Evolutionary conservation across 2,797 vertebrate species (phyloP), one percentile per base, ranked within the genome.

Genomic region (Enteromius viviparus): DNA sequence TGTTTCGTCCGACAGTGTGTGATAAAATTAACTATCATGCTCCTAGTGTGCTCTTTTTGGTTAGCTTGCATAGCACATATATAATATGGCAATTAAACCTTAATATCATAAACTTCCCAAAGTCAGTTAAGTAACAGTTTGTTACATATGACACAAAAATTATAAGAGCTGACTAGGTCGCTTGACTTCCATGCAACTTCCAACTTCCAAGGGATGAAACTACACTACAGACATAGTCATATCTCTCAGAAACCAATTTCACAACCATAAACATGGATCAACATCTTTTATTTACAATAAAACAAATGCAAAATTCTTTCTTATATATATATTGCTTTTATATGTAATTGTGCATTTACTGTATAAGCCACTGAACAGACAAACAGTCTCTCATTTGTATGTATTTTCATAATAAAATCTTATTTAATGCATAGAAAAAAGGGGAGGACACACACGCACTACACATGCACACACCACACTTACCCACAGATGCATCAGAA

Each of bases 401-500:
- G 42, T 77, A 32, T 45, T 89, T 90, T 64, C 80, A 83, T 87
- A 92, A 93, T 92, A 92, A 92, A 93, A 94, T 92, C 83, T 87
- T 91, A 84, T 89, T 84, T 82, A 88, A 89, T 86, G 89, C 84
- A 89, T 88, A 88, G 77, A 84, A 85, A 87, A 87, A 84, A 32
- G 62, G 65, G 62, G 76, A 60, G 15, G 49, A 21, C 53, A 68
- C 66, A 77, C 62, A 47, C 53, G 37, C 77, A 64, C 10, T n/a
- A 37, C 75, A 34, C 40, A 66, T 64, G 55, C 15, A 6, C 62
- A 23, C 40, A 71, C 32, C 32, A 47, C n/a, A 58, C 45, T 40
- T 49, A 68, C 60, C 32, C 71, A 64, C 69, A 75, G 62, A 65
- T 60, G 45, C 29, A 64, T 64, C 21, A 37, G 3, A 29, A 79